phyloP scores from a whole-genome alignment of 2,113 vertebrate genomes.

The Trematomus loennbergii region DNA sequence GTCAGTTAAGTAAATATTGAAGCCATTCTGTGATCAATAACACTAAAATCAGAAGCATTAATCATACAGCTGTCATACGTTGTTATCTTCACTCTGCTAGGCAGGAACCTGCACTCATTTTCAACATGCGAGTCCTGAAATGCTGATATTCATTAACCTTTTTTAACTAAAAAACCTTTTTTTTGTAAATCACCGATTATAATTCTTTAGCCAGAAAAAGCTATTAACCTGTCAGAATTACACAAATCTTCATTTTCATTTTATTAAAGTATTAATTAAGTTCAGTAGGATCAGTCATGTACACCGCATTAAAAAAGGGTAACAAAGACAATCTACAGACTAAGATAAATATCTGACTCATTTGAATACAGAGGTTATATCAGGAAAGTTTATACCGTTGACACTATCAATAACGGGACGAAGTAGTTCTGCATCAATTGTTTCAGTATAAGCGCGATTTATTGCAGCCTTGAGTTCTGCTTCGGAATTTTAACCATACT shows the following conservation, averaged over 20 bases:
- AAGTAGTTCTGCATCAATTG: neutral
- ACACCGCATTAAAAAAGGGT: neutral
- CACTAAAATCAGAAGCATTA: conserved; percentile 11
- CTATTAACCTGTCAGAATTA: no score
- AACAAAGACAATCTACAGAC: neutral
- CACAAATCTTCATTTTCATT: neutral
- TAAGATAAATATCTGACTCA: neutral
- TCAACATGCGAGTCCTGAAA: no score
- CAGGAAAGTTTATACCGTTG: neutral
- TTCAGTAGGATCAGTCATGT: neutral
- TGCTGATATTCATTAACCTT: no score
- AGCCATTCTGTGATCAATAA: conserved; percentile 37
- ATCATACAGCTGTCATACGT: conserved; percentile 1
- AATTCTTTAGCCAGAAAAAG: no score
- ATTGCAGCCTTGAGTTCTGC: neutral
- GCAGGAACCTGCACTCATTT: neutral
- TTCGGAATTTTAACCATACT: neutral
- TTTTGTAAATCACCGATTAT: no score
- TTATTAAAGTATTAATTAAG: neutral
- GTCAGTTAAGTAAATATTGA: conserved; percentile 34
- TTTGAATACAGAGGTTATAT: neutral
- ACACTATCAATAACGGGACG: neutral
- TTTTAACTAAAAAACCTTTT: no score
- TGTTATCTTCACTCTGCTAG: neutral
- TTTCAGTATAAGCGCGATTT: neutral